Evolutionary conservation across 92 coral and sea anemone species (phyloP).

Genomic region (Phenganax stokvisi): DNA sequence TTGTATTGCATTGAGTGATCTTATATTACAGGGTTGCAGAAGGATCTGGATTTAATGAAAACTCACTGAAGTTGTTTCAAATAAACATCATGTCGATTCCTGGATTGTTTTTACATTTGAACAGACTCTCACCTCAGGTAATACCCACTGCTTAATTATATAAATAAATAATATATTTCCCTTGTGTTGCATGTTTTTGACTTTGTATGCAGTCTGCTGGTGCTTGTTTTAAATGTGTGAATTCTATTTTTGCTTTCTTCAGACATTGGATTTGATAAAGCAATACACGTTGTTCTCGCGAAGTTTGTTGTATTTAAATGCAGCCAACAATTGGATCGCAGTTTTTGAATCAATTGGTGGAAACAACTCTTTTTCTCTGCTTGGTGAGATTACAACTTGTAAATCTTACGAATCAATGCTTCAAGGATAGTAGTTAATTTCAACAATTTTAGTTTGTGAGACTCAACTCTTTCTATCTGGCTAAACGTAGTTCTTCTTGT

Average conservation of each 20-base stretch:
- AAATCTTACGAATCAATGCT: neutral
- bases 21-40: conserved; percentile 11
- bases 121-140: conserved; percentile 76
- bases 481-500: neutral
- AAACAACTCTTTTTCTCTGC: conserved; percentile 69
- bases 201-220: neutral
- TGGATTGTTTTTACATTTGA: conserved; percentile 71
- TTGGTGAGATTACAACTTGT: conserved; percentile 51
- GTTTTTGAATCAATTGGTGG: conserved; percentile 74
- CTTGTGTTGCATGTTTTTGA: neutral
- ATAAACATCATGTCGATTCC: conserved; percentile 87
- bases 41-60: conserved; percentile 22
- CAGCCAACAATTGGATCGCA: conserved; percentile 72
- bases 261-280: conserved; percentile 57
- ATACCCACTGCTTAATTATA: conserved; percentile 7
- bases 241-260: neutral
- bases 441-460: neutral
- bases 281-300: conserved; percentile 50
- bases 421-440: neutral
- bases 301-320: conserved; percentile 59
- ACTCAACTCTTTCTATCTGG: neutral
- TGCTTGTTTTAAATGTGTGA: neutral
- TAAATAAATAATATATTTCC: neutral
- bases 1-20: neutral
- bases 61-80: conserved; percentile 49